Base-by-base conservation (phyloP, 2,888 invertebrate species). In the Luperina nickerlii region DNA sequence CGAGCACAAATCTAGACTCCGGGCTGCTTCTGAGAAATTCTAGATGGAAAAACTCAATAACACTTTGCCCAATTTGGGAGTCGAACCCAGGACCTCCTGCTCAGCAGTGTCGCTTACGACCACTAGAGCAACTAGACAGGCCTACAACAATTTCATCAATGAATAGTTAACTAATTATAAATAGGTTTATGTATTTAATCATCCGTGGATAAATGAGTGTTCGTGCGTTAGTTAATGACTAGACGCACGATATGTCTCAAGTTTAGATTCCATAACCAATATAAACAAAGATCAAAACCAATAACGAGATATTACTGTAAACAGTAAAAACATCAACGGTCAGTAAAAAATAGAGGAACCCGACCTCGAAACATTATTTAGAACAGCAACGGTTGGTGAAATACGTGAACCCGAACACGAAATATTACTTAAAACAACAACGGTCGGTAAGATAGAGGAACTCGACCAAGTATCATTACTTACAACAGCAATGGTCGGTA, bases 161-260 rank as follows among this genome's bases (percentile, higher is more conserved):
- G 1, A 27, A 32, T 54, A 54, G 48, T 60, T 18, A 48, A 51
- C 11, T 32, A 69, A 32, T 32, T 32, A 32, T 32, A 32, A 62
- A 32, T 24, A 20, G 27, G 11, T 65, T 27, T 27, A 48, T 27
- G 27, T 42, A 80, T 48, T 71, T 42, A 80, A 48, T 81, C 66
- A 66, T 67, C 65, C 18, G 20, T 51, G 65, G 32, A 24, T 32
- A 27, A 70, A 51, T 51, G n/a, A 62, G 51, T 51, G 38, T 11
- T 60, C 73, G 32, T 51, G 67, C 15, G 42, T 54, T 62, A 32
- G 20, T 24, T 48, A 71, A 24, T 6, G 6, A 38, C 38, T 38
- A 38, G 38, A n/a, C n/a, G 51, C 72, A 72, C 42, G 71, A 67
- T 42, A 6, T 24, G 38, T 13, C 3, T 8, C 20, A n/a, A 54